These are phyloP conservation scores for Sipha flava DNA, from an alignment of 1,140 invertebrate genomes.

Conservation along the genomic window DNA sequence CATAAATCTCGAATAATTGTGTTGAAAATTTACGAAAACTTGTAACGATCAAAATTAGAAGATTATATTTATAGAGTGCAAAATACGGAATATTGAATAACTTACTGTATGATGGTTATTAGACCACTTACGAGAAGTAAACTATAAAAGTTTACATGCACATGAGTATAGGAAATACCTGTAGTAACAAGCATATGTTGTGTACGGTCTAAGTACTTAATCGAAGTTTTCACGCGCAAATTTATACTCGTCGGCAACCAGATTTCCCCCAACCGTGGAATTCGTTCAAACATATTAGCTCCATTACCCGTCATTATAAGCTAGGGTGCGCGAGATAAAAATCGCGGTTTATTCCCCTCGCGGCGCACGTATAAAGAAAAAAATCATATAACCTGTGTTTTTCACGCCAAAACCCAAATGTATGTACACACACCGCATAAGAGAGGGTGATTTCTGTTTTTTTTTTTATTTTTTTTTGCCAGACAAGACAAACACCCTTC, in stretches of 20 bases:
- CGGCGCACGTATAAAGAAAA: neutral
- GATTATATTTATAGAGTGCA: too few relatives aligned
- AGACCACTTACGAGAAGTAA: too few relatives aligned
- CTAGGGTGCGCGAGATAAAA: neutral
- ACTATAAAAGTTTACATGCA: too few relatives aligned
- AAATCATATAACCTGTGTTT: slow-evolving; percentile 12
- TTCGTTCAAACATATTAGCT: slow-evolving; percentile 16
- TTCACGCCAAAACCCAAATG: slow-evolving; percentile 13
- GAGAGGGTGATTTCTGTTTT: slow-evolving; percentile 1
- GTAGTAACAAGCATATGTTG: too few relatives aligned
- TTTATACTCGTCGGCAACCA: neutral
- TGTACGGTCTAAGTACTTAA: too few relatives aligned
- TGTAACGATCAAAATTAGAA: too few relatives aligned
- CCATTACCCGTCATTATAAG: slow-evolving; percentile 7
- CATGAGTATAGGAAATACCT: too few relatives aligned
- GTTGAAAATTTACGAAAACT: too few relatives aligned
- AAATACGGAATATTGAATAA: too few relatives aligned
- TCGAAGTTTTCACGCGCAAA: too few relatives aligned
- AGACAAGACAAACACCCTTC: slow-evolving; percentile 28
- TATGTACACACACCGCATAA: neutral
- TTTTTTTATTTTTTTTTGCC: slow-evolving; percentile 26
- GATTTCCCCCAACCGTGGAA: neutral
- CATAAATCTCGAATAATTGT: too few relatives aligned
- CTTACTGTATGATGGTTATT: too few relatives aligned
- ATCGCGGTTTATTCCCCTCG: slow-evolving; percentile 10